Conservation (phyloP, 2,113 vertebrate species). For the Megaceryle maxima region DNA sequence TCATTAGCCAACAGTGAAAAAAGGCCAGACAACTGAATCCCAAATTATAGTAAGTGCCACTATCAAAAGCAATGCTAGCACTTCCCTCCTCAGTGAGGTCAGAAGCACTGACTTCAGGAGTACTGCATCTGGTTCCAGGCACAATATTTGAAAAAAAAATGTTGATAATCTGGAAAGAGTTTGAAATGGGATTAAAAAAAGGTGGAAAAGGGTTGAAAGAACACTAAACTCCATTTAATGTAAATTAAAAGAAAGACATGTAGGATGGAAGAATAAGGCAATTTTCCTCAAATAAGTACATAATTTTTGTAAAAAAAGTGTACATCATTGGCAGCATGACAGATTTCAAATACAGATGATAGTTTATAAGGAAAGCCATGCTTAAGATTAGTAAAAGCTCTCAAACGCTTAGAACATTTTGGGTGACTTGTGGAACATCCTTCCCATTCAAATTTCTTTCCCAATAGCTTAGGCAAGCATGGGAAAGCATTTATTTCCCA, state of each 20-base stretch:
- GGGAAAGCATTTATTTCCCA: background rate
- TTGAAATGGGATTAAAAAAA: background rate
- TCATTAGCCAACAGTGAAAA: background rate
- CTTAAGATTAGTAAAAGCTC: background rate
- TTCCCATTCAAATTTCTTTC: background rate
- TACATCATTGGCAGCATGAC: background rate
- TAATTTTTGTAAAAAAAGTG: background rate
- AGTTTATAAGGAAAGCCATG: background rate
- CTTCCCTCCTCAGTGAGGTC: background rate
- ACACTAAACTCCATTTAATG: background rate
- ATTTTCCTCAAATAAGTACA: background rate
- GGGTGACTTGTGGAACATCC: background rate
- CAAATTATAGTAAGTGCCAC: background rate
- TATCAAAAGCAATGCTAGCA: background rate
- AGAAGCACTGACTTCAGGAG: background rate
- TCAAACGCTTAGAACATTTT: background rate
- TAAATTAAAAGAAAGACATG: background rate
- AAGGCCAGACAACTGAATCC: background rate
- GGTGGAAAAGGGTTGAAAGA: background rate
- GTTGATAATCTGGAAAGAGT: background rate
- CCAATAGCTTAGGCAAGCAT: background rate
- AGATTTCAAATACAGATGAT: background rate
- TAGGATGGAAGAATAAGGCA: background rate
- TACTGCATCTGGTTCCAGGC: background rate
- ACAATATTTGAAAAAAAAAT: background rate